A percentile compares a stretch with the other conserved stretches of the same genome.
phyloP scores from a whole-genome alignment of 2,113 vertebrate genomes.

The Ceyx cyanopectus region DNA sequence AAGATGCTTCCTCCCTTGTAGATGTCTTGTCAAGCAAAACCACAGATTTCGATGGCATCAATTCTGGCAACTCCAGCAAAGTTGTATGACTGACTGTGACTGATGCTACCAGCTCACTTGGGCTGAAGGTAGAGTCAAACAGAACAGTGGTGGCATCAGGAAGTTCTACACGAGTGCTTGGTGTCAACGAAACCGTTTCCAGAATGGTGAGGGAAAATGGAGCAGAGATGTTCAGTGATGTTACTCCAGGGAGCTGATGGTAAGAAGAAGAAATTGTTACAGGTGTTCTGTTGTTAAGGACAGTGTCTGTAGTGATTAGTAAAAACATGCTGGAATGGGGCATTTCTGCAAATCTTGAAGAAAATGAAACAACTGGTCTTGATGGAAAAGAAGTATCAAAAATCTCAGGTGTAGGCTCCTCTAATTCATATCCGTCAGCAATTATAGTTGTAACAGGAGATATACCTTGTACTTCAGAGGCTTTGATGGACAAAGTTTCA shows the following conservation, averaged over 20 bases:
- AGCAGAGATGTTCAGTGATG: background rate
- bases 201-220: background rate
- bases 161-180: background rate
- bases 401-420: constrained; percentile 80
- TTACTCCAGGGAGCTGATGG: background rate
- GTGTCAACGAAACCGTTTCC: background rate
- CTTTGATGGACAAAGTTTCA: constrained; percentile 81
- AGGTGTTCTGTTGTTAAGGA: background rate
- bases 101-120: fast-evolving
- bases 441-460: constrained; percentile 72
- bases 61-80: background rate
- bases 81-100: background rate
- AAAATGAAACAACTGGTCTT: constrained; percentile 80
- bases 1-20: background rate
- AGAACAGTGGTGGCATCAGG: background rate
- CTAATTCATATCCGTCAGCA: constrained; percentile 79
- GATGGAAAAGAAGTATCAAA: constrained; percentile 88
- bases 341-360: constrained; percentile 68
- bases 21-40: background rate
- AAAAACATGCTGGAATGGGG: background rate
- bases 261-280: constrained; percentile 14
- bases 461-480: constrained; percentile 72
- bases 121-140: background rate
- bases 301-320: constrained; percentile 6
- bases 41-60: constrained; percentile 41